Evolutionary conservation across 2,797 vertebrate species (phyloP), one percentile per base, ranked within the genome.

Genomic region (Manis javanica): DNA sequence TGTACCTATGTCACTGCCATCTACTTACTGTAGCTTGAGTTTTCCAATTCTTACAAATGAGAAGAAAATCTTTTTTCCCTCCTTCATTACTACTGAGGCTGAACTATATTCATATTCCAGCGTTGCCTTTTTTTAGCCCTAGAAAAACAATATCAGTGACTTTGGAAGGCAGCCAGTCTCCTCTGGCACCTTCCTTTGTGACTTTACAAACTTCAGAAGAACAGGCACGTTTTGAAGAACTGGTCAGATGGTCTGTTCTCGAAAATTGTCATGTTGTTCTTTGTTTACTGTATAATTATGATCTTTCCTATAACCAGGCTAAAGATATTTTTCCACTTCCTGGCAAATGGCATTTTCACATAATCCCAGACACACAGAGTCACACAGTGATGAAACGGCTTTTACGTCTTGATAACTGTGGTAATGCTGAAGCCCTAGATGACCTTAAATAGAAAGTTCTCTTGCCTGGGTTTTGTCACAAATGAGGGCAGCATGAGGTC

Each of bases 311-410:
- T 66, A 93, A 96, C 92, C 55, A 61, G 96, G 94, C 82, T 92
- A 91, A 91, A 95, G 95, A 79, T 86, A 91, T 88, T 92, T 96
- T 97, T 82, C 94, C 57, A 97, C 84, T 96, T 97, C 96, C 92
- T 92, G 91, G 78, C 87, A 90, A 95, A 91, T 87, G 71, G 69
- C 63, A 94, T 95, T 89, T 96, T 69, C 55, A 90, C 57, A 68
- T 84, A 95, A 96, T 92, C 87, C 78, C 83, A 89, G 86, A 89
- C 74, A 95, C 88, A 59, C 16, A 79, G 83, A 74, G 72, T 78
- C 82, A 96, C 49, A 1, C 9, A 0, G 75, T 49, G 96, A 94
- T 59, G 71, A 89, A 85, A 85, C 92, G 68, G 49, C 71, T 84
- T 87, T 84, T 49, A 69, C 34, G 14, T 91, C 66, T 95, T 94